phyloP scores from a whole-genome alignment of 2,888 invertebrate genomes.

The Timandra comae region DNA sequence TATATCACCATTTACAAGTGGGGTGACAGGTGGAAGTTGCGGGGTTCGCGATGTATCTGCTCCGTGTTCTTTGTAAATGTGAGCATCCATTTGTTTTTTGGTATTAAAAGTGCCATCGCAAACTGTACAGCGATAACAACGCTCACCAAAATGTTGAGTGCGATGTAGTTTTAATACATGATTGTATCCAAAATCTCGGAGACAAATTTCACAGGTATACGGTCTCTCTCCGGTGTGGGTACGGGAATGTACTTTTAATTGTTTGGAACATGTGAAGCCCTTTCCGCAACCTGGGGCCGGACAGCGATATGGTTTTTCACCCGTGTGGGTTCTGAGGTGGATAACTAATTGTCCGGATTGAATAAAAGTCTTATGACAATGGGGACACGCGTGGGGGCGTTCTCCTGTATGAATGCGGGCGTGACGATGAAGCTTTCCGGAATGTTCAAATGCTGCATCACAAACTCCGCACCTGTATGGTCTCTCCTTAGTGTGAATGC shows the following conservation, averaged over 20 bases:
- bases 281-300: slow-evolving; percentile 90
- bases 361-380: slow-evolving; percentile 93
- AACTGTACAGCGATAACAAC: slow-evolving; percentile 94
- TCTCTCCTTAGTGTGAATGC: slow-evolving; percentile 94
- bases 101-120: slow-evolving; percentile 94
- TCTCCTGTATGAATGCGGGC: slow-evolving; percentile 95
- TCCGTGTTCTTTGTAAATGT: slow-evolving; percentile 79
- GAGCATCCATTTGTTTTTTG: slow-evolving; percentile 93
- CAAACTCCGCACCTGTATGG: slow-evolving; percentile 94
- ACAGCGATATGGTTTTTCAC: slow-evolving; percentile 89
- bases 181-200: slow-evolving; percentile 93
- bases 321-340: slow-evolving; percentile 93
- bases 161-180: slow-evolving; percentile 92
- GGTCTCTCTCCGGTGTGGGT: slow-evolving; percentile 95
- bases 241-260: slow-evolving; percentile 92
- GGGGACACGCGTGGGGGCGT: slow-evolving; percentile 91
- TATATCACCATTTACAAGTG: slow-evolving; percentile 50
- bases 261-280: slow-evolving; percentile 94
- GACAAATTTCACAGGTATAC: slow-evolving; percentile 93
- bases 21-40: slow-evolving; percentile 42
- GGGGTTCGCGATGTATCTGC: slow-evolving; percentile 69
- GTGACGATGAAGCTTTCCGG: slow-evolving; percentile 92
- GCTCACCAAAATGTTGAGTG: slow-evolving; percentile 93
- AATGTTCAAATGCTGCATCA: slow-evolving; percentile 92
- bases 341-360: slow-evolving; percentile 94